Conservation (phyloP, 1,140 invertebrate species). For the Philaenus spumarius region DNA sequence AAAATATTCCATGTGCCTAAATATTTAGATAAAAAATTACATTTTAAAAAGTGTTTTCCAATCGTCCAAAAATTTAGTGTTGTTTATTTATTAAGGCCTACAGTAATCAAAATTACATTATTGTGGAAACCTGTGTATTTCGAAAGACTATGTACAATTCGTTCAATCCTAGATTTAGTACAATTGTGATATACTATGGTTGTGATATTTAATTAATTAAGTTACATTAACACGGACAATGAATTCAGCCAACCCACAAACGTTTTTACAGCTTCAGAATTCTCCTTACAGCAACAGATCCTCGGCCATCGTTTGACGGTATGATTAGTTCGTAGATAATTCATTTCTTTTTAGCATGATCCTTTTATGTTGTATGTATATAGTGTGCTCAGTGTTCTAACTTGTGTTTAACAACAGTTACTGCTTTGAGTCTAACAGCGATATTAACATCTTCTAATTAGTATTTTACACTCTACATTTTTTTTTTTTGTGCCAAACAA, state of each 20-base stretch:
- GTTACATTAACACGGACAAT: neutral
- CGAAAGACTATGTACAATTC: slow-evolving; percentile 1
- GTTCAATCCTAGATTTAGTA: slow-evolving; percentile 15
- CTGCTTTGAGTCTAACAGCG: too few relatives aligned
- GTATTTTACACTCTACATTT: too few relatives aligned
- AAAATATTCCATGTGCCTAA: slow-evolving; percentile 20
- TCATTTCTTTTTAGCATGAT: too few relatives aligned
- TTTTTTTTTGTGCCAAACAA: too few relatives aligned
- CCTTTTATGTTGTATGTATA: too few relatives aligned
- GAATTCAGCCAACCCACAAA: neutral
- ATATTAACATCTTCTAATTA: too few relatives aligned
- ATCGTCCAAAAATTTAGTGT: slow-evolving; percentile 21
- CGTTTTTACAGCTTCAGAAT: too few relatives aligned
- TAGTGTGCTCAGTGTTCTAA: too few relatives aligned
- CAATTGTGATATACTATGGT: slow-evolving; percentile 20
- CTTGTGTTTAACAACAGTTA: too few relatives aligned
- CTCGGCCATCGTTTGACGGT: too few relatives aligned
- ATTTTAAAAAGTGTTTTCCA: slow-evolving; percentile 21
- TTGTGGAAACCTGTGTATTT: slow-evolving; percentile 17
- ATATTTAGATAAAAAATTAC: slow-evolving; percentile 19
- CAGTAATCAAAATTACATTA: slow-evolving; percentile 13
- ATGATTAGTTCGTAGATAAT: too few relatives aligned
- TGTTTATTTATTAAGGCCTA: slow-evolving; percentile 23
- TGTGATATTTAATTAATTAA: slow-evolving; percentile 22
- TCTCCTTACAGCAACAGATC: too few relatives aligned